phyloP scores from a whole-genome alignment of 2,888 invertebrate genomes.

The Metacarcinus magister region DNA sequence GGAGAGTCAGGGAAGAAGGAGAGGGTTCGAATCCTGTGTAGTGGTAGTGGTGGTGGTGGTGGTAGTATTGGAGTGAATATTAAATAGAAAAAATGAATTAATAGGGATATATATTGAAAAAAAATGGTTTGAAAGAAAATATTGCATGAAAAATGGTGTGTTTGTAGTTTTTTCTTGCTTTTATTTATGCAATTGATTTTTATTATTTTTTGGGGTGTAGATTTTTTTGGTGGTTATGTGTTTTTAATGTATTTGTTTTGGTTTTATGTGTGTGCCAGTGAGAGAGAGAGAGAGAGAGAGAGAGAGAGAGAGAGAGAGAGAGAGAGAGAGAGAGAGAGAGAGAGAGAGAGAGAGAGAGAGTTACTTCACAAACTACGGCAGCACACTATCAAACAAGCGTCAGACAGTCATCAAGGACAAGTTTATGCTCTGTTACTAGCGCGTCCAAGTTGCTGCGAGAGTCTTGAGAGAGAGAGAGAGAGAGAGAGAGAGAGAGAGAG shows the following conservation, averaged over 20 bases:
- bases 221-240: background rate
- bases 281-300: background rate
- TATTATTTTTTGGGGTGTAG: background rate
- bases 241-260: background rate
- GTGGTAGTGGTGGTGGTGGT: too few relatives aligned
- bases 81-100: too few relatives aligned
- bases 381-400: background rate
- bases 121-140: background rate
- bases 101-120: too few relatives aligned
- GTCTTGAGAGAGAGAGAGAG: constrained; percentile 26
- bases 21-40: too few relatives aligned
- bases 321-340: constrained; percentile 36
- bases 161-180: background rate
- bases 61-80: too few relatives aligned
- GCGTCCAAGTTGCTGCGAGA: background rate
- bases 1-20: too few relatives aligned
- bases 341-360: constrained; percentile 41
- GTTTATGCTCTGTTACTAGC: constrained; percentile 28
- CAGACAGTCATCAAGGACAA: constrained; percentile 36
- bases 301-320: constrained; percentile 39
- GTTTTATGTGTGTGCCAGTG: background rate
- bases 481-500: background rate
- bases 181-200: background rate
- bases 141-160: background rate
- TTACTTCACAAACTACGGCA: background rate